Percentiles rank a stretch among this genome's conserved stretches.
Conservation (phyloP, 2,797 vertebrate species). For the Hozukius guyotensis region DNA sequence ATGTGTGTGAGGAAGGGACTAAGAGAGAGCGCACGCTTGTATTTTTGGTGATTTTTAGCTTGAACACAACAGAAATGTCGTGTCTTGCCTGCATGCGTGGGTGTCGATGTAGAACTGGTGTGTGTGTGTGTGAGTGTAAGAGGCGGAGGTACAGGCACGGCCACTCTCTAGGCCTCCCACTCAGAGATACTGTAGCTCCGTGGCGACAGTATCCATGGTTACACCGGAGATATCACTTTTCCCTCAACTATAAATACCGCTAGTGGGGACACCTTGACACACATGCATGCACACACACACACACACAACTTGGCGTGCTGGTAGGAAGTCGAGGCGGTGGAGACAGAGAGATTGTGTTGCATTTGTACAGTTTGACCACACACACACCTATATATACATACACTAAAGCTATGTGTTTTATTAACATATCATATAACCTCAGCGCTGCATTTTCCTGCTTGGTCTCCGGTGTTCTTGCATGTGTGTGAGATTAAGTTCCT, state of each 20-base stretch:
- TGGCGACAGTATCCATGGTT: slow-evolving; percentile 87
- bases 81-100: background rate
- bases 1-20: background rate
- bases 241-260: slow-evolving; percentile 84
- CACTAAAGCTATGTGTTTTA: slow-evolving; percentile 40
- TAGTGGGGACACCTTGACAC: slow-evolving; percentile 83
- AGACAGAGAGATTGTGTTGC: slow-evolving; percentile 54
- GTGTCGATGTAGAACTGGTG: slow-evolving; percentile 4
- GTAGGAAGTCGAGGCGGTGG: slow-evolving; percentile 45
- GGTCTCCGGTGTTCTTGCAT: background rate
- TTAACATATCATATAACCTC: slow-evolving; percentile 47
- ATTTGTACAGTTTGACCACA: slow-evolving; percentile 34
- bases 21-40: background rate
- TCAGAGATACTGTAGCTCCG: slow-evolving; percentile 74
- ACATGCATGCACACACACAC: slow-evolving; percentile 14
- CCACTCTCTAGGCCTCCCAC: slow-evolving; percentile 72
- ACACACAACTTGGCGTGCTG: slow-evolving; percentile 19
- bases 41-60: slow-evolving; percentile 7
- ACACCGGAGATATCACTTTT: slow-evolving; percentile 85
- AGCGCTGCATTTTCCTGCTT: slow-evolving; percentile 25
- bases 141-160: slow-evolving; percentile 47
- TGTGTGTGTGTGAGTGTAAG: background rate
- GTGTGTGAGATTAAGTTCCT: slow-evolving; percentile 25
- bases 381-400: background rate
- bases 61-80: slow-evolving; percentile 1